Evolutionary conservation across 2,888 invertebrate genomes (phyloP).

Genomic region (Ptilodon capucinus): DNA sequence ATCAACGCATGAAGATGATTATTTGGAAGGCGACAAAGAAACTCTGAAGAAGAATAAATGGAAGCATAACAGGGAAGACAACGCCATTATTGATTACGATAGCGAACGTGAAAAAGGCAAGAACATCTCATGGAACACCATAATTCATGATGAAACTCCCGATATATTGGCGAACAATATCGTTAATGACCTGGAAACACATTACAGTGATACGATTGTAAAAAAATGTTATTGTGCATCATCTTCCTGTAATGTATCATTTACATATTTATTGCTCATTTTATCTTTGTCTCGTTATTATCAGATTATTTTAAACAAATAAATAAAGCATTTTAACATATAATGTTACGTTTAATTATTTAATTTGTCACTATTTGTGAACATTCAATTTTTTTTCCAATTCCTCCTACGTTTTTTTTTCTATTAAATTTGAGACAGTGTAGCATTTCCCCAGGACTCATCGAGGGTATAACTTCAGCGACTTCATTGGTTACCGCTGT

Average conservation of each 20-base stretch:
- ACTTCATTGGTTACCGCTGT: too few relatives aligned
- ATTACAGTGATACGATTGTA: constrained; percentile 25
- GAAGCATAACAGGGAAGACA: constrained; percentile 4
- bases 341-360: background rate
- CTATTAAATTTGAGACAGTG: too few relatives aligned
- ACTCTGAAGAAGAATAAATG: background rate
- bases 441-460: too few relatives aligned
- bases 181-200: constrained; percentile 29
- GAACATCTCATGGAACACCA: constrained; percentile 13
- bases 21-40: constrained; percentile 11
- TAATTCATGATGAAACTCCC: constrained; percentile 2
- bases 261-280: background rate
- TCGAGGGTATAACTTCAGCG: too few relatives aligned
- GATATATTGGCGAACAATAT: constrained; percentile 18
- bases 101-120: constrained; percentile 9
- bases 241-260: constrained; percentile 1
- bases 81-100: constrained; percentile 9
- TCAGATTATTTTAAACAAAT: constrained; percentile 7
- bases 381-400: too few relatives aligned
- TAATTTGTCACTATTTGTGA: background rate
- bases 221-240: constrained; percentile 41
- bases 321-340: constrained; percentile 1
- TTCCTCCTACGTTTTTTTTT: too few relatives aligned
- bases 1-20: constrained; percentile 6
- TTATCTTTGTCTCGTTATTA: constrained; percentile 2